Evolutionary conservation across 2,888 invertebrate species (phyloP).

Genomic region (Villa cingulata): DNA sequence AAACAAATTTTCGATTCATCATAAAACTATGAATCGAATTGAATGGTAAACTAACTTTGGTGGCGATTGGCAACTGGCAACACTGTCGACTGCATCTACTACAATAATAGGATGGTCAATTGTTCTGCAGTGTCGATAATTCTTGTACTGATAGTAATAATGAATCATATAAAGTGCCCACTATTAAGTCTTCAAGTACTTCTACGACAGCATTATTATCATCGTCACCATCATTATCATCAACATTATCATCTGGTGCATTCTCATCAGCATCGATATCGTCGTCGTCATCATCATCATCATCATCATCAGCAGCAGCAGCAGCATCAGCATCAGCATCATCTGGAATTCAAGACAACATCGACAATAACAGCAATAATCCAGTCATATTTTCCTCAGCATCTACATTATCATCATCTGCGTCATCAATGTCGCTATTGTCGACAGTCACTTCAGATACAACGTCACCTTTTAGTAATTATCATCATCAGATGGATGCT

Average conservation of each 20-base stretch:
- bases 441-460: neutral
- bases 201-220: constrained; percentile 2
- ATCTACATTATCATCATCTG: neutral
- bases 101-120: constrained; percentile 16
- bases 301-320: neutral
- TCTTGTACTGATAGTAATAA: constrained; percentile 16
- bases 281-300: neutral
- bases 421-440: neutral
- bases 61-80: too few species aligned
- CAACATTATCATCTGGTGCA: too few species aligned
- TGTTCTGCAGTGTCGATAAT: constrained; percentile 19
- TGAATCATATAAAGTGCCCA: constrained; percentile 15
- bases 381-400: neutral
- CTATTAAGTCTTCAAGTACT: constrained; percentile 2
- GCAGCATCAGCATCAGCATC: neutral
- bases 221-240: neutral
- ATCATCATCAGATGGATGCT: constrained; percentile 10
- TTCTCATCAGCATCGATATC: too few species aligned
- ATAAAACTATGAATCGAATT: too few species aligned
- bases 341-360: neutral
- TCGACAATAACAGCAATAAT: neutral
- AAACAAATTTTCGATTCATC: too few species aligned
- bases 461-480: neutral
- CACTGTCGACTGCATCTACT: too few species aligned
- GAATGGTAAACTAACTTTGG: too few species aligned